Conservation (phyloP, 2,797 vertebrate genomes). For the Menidia menidia region DNA sequence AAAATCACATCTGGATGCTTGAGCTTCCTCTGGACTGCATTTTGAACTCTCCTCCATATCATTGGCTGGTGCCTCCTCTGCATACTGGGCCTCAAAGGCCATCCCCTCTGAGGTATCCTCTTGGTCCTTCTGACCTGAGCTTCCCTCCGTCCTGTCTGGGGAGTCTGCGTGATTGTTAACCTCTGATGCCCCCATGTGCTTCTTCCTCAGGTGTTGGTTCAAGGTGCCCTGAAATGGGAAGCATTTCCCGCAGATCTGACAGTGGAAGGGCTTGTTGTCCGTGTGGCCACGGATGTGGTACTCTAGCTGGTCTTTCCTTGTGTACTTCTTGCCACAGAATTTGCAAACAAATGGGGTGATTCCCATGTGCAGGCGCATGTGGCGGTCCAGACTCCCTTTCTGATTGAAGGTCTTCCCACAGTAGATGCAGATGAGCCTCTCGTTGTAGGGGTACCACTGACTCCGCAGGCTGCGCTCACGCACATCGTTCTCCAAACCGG, state of each 20-base stretch:
- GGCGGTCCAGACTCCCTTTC: slow-evolving; percentile 97
- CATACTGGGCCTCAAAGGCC: slow-evolving; percentile 85
- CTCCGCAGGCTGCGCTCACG: slow-evolving; percentile 90
- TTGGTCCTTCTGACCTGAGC: slow-evolving; percentile 87
- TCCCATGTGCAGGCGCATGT: slow-evolving; percentile 99
- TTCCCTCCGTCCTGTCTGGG: slow-evolving; percentile 89
- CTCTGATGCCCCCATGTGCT: slow-evolving; percentile 91
- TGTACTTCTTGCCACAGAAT: slow-evolving; percentile 99
- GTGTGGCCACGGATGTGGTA: slow-evolving; percentile 99
- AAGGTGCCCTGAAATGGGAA: slow-evolving; percentile 99
- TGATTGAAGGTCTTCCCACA: slow-evolving; percentile 99
- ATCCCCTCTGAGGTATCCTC: slow-evolving; percentile 88
- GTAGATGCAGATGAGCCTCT: slow-evolving; percentile 97
- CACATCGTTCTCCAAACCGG: slow-evolving; percentile 88
- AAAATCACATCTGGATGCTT: slow-evolving; percentile 83
- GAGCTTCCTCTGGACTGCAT: slow-evolving; percentile 82
- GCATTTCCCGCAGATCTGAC: slow-evolving; percentile 98
- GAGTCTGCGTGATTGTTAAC: slow-evolving; percentile 89
- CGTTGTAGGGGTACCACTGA: slow-evolving; percentile 96
- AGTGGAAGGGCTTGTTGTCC: slow-evolving; percentile 99
- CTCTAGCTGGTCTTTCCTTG: slow-evolving; percentile 98
- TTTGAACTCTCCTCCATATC: slow-evolving; percentile 79
- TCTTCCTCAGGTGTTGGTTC: slow-evolving; percentile 99
- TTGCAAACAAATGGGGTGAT: slow-evolving; percentile 99
- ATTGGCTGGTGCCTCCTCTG: slow-evolving; percentile 80